Percentiles rank a stretch among this genome's conserved stretches.
Conservation (phyloP, 37 sponge, comb jelly and placozoan species). For the Bolinopsis microptera region DNA sequence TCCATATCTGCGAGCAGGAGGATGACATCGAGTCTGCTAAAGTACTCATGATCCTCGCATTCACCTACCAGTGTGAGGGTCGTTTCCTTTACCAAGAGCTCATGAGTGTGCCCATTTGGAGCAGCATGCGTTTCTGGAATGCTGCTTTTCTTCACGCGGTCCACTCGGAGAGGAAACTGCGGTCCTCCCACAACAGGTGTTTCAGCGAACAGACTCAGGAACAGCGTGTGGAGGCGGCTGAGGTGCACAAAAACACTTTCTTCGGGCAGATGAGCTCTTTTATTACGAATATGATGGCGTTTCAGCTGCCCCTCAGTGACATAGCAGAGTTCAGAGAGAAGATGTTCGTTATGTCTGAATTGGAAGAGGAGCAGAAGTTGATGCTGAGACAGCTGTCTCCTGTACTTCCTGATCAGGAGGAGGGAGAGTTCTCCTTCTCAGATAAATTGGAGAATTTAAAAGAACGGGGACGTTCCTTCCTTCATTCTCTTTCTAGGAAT, state of each 20-base stretch:
- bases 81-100: slow-evolving; percentile 47
- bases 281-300: slow-evolving; percentile 42
- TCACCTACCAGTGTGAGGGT: slow-evolving; percentile 46
- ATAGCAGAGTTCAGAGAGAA: slow-evolving; percentile 9
- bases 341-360: slow-evolving; percentile 41
- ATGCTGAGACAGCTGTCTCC: slow-evolving; percentile 53
- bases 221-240: slow-evolving; percentile 35
- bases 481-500: not conserved
- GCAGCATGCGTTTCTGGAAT: slow-evolving; percentile 56
- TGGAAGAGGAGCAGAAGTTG: slow-evolving; percentile 30
- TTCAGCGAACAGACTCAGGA: slow-evolving; percentile 6
- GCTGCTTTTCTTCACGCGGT: slow-evolving; percentile 44
- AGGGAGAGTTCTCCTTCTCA: not conserved
- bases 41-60: slow-evolving; percentile 36
- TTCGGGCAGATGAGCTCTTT: slow-evolving; percentile 60
- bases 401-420: not conserved
- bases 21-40: slow-evolving; percentile 51
- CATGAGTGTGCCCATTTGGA: not conserved
- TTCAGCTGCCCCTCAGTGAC: not conserved
- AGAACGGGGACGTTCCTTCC: not conserved
- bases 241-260: slow-evolving; percentile 54
- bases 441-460: slow-evolving; percentile 13
- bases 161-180: slow-evolving; percentile 35
- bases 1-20: slow-evolving; percentile 45
- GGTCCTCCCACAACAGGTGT: not conserved